Evolutionary conservation across 2,797 vertebrate species (phyloP).

Genomic region (Esox masquinongy): DNA sequence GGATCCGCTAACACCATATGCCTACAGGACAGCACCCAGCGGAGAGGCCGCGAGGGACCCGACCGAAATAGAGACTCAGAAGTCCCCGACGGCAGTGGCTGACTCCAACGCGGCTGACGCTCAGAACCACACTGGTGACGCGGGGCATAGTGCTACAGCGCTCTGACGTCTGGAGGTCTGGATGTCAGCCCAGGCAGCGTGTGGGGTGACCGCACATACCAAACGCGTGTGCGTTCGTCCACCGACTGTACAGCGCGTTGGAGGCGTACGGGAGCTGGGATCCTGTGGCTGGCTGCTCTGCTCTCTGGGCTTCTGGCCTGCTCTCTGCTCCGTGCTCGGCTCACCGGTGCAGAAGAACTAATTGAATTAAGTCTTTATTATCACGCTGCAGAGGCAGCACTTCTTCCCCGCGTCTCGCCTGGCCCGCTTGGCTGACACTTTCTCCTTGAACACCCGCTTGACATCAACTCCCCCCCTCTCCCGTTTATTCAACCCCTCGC

Average conservation of each 20-base stretch:
- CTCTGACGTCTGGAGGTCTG: too few species aligned
- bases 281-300: not conserved
- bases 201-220: too few species aligned
- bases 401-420: conserved; percentile 62
- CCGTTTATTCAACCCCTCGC: conserved; percentile 80
- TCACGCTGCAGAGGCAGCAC: conserved; percentile 80
- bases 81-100: conserved; percentile 16
- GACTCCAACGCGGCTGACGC: conserved; percentile 51
- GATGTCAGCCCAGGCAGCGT: too few species aligned
- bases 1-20: conserved; percentile 72
- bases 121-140: not conserved
- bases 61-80: conserved; percentile 67
- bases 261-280: too few species aligned
- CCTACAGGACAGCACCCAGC: conserved; percentile 70
- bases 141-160: too few species aligned
- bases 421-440: conserved; percentile 81
- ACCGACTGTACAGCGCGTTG: too few species aligned
- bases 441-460: conserved; percentile 85
- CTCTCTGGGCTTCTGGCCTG: not conserved
- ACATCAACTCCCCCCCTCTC: conserved; percentile 77
- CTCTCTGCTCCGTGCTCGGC: conserved; percentile 46
- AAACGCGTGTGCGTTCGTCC: conserved; percentile 25
- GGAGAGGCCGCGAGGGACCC: conserved; percentile 59
- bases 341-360: conserved; percentile 79
- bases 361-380: conserved; percentile 87